These are phyloP conservation scores for Lepus timidus DNA, from an alignment of 2,113 vertebrate species.

Conservation along the genomic window DNA sequence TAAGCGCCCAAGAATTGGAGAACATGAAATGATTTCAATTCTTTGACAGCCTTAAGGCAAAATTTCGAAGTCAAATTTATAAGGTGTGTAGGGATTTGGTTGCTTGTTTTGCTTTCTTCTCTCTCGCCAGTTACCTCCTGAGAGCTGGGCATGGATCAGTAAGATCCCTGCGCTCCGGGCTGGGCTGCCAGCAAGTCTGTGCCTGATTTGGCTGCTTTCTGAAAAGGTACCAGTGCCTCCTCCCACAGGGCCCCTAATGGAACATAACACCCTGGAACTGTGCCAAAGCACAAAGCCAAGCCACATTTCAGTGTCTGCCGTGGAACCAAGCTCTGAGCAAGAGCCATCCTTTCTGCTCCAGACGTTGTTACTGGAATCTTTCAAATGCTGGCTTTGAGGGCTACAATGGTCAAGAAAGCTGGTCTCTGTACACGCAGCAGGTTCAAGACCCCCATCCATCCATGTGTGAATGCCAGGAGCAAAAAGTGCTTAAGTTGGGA, in stretches of 20 bases:
- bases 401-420: constrained; percentile 16
- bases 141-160: constrained; percentile 69
- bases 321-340: not conserved
- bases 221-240: constrained; percentile 84
- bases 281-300: constrained; percentile 50
- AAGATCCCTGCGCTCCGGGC: not conserved
- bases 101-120: constrained; percentile 72
- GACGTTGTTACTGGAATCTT: constrained; percentile 36
- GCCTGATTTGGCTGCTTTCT: constrained; percentile 80
- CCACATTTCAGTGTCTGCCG: constrained; percentile 1
- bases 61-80: constrained; percentile 76
- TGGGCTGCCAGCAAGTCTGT: constrained; percentile 79
- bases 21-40: constrained; percentile 56
- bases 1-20: constrained; percentile 32
- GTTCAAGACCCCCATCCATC: not conserved
- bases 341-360: constrained; percentile 48
- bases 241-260: constrained; percentile 81
- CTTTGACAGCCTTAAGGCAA: constrained; percentile 61
- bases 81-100: constrained; percentile 66
- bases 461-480: not conserved
- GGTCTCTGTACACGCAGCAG: not conserved
- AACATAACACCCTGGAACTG: constrained; percentile 48
- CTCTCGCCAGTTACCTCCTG: constrained; percentile 71
- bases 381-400: constrained; percentile 25
- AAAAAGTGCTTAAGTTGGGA: not conserved